A percentile compares a stretch with the other conserved stretches of the same genome.
Conservation (phyloP, 2,888 invertebrate species). For the Galerucella pusilla region DNA sequence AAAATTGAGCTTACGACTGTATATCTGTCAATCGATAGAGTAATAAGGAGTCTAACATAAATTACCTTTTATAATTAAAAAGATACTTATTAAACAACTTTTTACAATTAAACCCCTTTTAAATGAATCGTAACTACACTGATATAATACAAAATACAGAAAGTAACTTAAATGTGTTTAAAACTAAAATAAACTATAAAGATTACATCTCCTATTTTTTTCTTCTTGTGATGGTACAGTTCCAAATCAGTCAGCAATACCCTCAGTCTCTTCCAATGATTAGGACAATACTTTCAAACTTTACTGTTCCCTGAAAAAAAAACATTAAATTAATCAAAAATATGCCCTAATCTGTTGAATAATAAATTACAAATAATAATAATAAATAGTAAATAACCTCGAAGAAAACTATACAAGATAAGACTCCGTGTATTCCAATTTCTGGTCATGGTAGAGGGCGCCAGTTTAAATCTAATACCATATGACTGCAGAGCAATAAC, state of each 20-base stretch:
- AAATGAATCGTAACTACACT: background rate
- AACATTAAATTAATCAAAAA: background rate
- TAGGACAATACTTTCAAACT: constrained; percentile 25
- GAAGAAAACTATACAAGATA: too few species aligned
- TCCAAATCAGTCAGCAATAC: constrained; percentile 42
- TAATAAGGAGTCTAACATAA: background rate
- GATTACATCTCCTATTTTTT: constrained; percentile 5
- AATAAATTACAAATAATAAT: too few species aligned
- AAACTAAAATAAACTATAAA: constrained; percentile 20
- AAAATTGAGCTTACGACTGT: constrained; percentile 22
- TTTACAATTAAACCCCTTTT: constrained; percentile 2
- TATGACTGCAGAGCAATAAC: too few species aligned
- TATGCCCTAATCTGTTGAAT: too few species aligned
- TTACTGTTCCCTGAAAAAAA: constrained; percentile 41
- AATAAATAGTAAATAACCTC: too few species aligned
- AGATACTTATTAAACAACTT: constrained; percentile 3
- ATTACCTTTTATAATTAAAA: background rate
- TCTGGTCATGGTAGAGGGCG: too few species aligned
- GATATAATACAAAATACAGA: constrained; percentile 6
- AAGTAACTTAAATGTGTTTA: constrained; percentile 13
- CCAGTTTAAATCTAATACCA: too few species aligned
- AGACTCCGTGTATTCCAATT: too few species aligned
- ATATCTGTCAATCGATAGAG: background rate
- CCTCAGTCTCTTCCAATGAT: constrained; percentile 32
- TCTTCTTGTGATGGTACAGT: constrained; percentile 34